Base-by-base conservation (phyloP, 2,797 vertebrate genomes). In the Acridotheres tristis region DNA sequence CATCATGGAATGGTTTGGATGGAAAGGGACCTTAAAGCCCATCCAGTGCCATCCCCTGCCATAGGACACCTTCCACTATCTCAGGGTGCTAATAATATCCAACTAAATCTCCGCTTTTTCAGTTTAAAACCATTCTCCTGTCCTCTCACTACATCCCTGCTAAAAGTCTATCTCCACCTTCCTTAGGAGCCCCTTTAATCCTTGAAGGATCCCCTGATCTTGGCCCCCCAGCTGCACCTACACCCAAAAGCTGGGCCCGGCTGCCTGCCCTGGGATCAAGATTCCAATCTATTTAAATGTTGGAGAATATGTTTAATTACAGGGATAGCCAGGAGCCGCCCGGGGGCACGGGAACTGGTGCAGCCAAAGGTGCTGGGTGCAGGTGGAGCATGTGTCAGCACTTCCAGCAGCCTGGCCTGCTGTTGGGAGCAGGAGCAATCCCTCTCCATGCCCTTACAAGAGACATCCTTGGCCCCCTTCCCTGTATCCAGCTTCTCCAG, bases 231-330 rank as follows among this genome's bases (percentile, higher is more conserved):
- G 5, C 57, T 54, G 59, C 76, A 34, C 19, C 27, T 13, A 11
- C 27, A 34, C 68, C 73, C 45, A 2, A 16, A 29, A 58, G 36
- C 77, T 18, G 88, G 63, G 5, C 67, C 78, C 90, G 96, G 90
- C 94, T 59, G 26, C 65, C 83, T 88, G 85, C 94, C 90, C 79
- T 40, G 0, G 75, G 68, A 65, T 14, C 0, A 18, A 94, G 92
- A 88, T 91, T 91, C 63, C 69, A 23, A 93, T 89, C 93, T 85
- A 17, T 69, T 71, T 69, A 85, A 88, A 88, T 42, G 68, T 20
- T 83, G 38, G 62, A 80, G 92, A 62, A 51, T 50, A 73, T 88
- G 83, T 80, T 71, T 95, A 91, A 96, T 96, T 85, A 89, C 68
- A 94, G 85, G 76, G 54, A 8, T 1, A 9, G 85, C 32, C 34